Conservation (phyloP, 2,113 vertebrate genomes). For the Paramormyrops kingsleyae region DNA sequence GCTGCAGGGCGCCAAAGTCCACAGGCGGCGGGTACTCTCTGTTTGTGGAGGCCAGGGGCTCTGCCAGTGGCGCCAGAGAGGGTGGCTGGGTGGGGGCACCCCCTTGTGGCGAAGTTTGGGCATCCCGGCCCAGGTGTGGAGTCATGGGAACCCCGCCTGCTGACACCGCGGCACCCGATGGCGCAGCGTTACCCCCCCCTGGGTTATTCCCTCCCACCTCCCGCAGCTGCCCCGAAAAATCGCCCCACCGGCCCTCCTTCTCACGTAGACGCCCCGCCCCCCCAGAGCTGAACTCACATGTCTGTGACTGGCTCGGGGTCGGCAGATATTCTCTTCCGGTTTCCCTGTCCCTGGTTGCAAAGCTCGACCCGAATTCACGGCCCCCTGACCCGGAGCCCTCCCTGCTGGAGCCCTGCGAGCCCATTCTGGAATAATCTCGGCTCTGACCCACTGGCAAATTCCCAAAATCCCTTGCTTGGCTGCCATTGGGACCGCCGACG, state of each 20-base stretch:
- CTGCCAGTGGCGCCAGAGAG: slow-evolving; percentile 44
- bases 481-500: slow-evolving; percentile 40
- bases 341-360: slow-evolving; percentile 56
- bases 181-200: slow-evolving; percentile 47
- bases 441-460: slow-evolving; percentile 50
- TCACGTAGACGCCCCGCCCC: slow-evolving; percentile 56
- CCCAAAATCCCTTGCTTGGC: slow-evolving; percentile 54
- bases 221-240: slow-evolving; percentile 59
- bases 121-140: slow-evolving; percentile 53
- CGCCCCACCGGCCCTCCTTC: slow-evolving; percentile 67
- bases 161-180: slow-evolving; percentile 47
- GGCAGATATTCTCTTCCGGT: slow-evolving; percentile 56
- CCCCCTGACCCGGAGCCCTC: slow-evolving; percentile 50
- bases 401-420: slow-evolving; percentile 44
- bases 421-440: slow-evolving; percentile 47
- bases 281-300: slow-evolving; percentile 55
- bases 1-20: slow-evolving; percentile 38
- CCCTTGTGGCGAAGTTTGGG: slow-evolving; percentile 58
- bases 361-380: slow-evolving; percentile 55
- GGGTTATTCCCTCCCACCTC: slow-evolving; percentile 50
- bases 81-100: slow-evolving; percentile 47
- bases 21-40: slow-evolving; percentile 58
- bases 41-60: slow-evolving; percentile 49
- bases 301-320: slow-evolving; percentile 55
- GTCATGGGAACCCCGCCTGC: slow-evolving; percentile 46